These are phyloP conservation scores for Poecilia wingei DNA, from an alignment of 2,797 vertebrate species.

Conservation along the genomic window DNA sequence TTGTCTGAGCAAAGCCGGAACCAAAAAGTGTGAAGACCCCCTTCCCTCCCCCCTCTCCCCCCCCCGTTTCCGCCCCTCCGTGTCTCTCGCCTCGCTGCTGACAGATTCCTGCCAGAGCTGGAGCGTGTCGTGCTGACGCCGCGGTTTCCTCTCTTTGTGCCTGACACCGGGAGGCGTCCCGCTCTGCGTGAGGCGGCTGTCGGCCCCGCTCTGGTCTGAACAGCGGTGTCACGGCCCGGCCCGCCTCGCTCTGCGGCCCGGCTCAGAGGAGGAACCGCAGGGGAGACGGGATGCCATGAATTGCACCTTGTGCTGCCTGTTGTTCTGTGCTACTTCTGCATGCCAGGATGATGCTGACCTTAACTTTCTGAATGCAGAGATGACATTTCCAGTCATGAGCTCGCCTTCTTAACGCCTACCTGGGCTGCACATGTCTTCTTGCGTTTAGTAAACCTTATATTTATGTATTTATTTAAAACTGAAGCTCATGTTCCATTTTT, in stretches of 20 bases:
- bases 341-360: slow-evolving; percentile 57
- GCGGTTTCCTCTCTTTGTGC: slow-evolving; percentile 32
- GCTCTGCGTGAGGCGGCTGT: slow-evolving; percentile 60
- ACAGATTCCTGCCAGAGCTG: slow-evolving; percentile 40
- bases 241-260: slow-evolving; percentile 37
- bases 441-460: slow-evolving; percentile 22
- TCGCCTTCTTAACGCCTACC: slow-evolving; percentile 36
- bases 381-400: slow-evolving; percentile 40
- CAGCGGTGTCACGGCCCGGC: slow-evolving; percentile 37
- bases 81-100: slow-evolving; percentile 39
- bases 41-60: no score
- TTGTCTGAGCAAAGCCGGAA: slow-evolving; percentile 41
- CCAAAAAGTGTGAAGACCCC: slow-evolving; percentile 33
- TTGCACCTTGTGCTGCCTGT: slow-evolving; percentile 51
- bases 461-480: slow-evolving; percentile 45
- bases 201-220: slow-evolving; percentile 56
- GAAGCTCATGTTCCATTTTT: slow-evolving; percentile 15
- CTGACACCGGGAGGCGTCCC: slow-evolving; percentile 47
- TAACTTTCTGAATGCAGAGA: slow-evolving; percentile 37
- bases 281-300: slow-evolving; percentile 18
- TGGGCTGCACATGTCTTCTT: slow-evolving; percentile 25
- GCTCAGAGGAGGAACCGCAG: slow-evolving; percentile 21
- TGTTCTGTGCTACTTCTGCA: slow-evolving; percentile 59
- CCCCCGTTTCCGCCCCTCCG: neutral
- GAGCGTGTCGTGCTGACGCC: slow-evolving; percentile 37